Evolutionary conservation across 1,140 invertebrate genomes (phyloP).

Genomic region (Atta texana): DNA sequence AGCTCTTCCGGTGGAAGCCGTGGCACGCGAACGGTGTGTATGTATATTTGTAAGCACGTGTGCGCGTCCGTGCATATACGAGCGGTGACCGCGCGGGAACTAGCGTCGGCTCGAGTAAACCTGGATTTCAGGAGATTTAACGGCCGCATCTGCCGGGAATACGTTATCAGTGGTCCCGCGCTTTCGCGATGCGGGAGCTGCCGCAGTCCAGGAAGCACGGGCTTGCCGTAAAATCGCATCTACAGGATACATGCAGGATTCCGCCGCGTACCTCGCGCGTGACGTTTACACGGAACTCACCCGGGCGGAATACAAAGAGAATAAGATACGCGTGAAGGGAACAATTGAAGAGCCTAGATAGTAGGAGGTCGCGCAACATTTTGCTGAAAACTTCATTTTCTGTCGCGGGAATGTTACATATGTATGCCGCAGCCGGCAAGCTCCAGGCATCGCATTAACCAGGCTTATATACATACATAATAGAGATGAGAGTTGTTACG

Average conservation of each 20-base stretch:
- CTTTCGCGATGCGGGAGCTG: background rate
- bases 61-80: background rate
- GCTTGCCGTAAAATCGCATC: constrained; percentile 33
- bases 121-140: constrained; percentile 54
- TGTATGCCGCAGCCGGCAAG: background rate
- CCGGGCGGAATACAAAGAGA: constrained; percentile 28
- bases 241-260: background rate
- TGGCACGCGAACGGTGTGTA: constrained; percentile 47
- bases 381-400: constrained; percentile 2
- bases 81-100: constrained; percentile 34
- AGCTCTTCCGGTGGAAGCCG: constrained; percentile 51
- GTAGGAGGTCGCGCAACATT: constrained; percentile 4
- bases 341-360: background rate
- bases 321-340: constrained; percentile 11
- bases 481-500: too few relatives aligned
- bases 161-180: constrained; percentile 38
- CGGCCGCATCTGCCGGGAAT: constrained; percentile 51
- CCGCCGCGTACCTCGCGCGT: background rate
- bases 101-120: constrained; percentile 28
- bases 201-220: background rate
- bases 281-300: constrained; percentile 20
- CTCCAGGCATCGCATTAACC: background rate
- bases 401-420: too few relatives aligned
- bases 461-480: too few relatives aligned
- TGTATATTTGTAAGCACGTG: constrained; percentile 6